A percentile compares a stretch with the other conserved stretches of the same genome.
Conservation (phyloP, 2,888 invertebrate genomes). For the Stratiomys singularior region DNA sequence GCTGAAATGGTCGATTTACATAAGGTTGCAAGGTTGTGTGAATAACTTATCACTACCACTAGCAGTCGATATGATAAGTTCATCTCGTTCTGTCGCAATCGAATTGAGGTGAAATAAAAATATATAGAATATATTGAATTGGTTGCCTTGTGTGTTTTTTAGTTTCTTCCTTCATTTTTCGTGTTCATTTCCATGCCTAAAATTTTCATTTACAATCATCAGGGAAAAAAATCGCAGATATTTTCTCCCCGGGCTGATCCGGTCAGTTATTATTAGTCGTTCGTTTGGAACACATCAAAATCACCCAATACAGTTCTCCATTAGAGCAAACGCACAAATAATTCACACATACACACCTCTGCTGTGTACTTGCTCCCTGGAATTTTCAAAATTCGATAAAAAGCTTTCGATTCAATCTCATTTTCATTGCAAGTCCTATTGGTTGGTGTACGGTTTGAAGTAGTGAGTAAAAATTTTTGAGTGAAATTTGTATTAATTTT, state of each 20-base stretch:
- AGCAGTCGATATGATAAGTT: not conserved
- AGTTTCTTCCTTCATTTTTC: constrained; percentile 18
- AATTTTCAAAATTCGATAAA: constrained; percentile 11
- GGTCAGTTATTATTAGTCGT: constrained; percentile 62
- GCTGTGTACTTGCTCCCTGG: constrained; percentile 1
- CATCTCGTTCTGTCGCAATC: not conserved
- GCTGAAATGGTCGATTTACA: not conserved
- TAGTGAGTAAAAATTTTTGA: constrained; percentile 29
- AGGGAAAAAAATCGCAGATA: constrained; percentile 38
- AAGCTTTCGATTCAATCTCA: constrained; percentile 3
- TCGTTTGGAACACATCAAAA: constrained; percentile 60
- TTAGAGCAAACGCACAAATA: not conserved
- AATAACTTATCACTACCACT: not conserved
- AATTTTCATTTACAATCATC: constrained; percentile 48
- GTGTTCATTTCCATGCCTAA: constrained; percentile 24
- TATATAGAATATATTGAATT: not conserved
- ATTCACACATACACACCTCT: not conserved
- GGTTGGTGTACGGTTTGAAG: not conserved
- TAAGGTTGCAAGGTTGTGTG: not conserved
- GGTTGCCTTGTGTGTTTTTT: not conserved
- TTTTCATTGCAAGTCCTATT: constrained; percentile 13
- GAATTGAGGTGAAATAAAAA: constrained; percentile 26
- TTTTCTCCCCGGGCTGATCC: constrained; percentile 50
- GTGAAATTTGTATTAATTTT: not conserved
- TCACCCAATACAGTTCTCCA: constrained; percentile 43